Conservation (phyloP, 2,113 vertebrate species). For the Scomber japonicus region DNA sequence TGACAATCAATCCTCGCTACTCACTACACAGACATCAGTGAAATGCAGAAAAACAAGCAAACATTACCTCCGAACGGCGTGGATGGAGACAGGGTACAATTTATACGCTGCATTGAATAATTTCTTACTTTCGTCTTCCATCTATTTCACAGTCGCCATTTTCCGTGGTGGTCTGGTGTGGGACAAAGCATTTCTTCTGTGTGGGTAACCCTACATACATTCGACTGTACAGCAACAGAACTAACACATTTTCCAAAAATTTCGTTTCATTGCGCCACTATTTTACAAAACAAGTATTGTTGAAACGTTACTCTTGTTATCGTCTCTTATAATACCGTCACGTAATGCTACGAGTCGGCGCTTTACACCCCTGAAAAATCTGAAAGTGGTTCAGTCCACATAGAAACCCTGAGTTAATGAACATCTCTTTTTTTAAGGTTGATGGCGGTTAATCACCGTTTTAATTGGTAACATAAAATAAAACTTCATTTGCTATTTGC, state of each 20-base stretch:
- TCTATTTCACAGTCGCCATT: slow-evolving; percentile 90
- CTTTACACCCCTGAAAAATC: slow-evolving; percentile 61
- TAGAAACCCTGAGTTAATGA: slow-evolving; percentile 84
- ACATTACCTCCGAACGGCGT: slow-evolving; percentile 79
- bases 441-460: slow-evolving; percentile 44
- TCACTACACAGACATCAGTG: slow-evolving; percentile 21
- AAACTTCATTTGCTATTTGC: not conserved
- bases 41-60: slow-evolving; percentile 54
- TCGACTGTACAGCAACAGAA: not conserved
- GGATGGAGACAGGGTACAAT: slow-evolving; percentile 70
- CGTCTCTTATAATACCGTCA: slow-evolving; percentile 6
- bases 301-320: not conserved
- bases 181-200: slow-evolving; percentile 77
- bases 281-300: not conserved
- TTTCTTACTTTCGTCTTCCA: slow-evolving; percentile 88
- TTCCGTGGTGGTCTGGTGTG: slow-evolving; percentile 87
- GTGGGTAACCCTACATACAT: slow-evolving; percentile 49
- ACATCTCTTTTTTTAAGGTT: slow-evolving; percentile 70
- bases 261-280: not conserved
- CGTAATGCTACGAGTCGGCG: slow-evolving; percentile 43
- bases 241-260: not conserved
- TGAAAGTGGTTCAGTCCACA: slow-evolving; percentile 81
- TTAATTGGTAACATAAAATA: slow-evolving; percentile 42
- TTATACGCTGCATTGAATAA: slow-evolving; percentile 84
- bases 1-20: slow-evolving; percentile 38